Conservation (phyloP, 1,140 invertebrate species). For the Lycorma delicatula region DNA sequence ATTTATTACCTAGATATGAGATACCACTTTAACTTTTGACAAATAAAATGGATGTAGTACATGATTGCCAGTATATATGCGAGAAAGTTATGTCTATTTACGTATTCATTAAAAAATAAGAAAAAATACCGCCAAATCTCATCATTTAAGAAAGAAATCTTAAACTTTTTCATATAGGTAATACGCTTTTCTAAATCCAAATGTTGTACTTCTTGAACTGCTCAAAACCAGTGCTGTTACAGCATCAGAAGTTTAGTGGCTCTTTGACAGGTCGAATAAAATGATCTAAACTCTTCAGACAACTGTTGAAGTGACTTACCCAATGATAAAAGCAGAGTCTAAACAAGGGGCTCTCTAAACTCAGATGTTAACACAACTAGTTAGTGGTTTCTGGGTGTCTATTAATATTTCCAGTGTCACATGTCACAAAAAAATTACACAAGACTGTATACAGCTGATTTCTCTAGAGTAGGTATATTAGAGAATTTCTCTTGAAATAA, state of each 20-base stretch:
- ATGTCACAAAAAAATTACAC: background rate
- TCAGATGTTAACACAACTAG: background rate
- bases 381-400: background rate
- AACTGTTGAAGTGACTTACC: background rate
- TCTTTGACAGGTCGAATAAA: background rate
- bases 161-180: too few species aligned
- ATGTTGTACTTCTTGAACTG: too few species aligned
- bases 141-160: too few species aligned
- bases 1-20: too few species aligned
- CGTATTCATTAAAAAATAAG: too few species aligned
- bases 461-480: background rate
- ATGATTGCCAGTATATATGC: too few species aligned
- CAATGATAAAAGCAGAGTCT: background rate
- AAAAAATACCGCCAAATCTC: too few species aligned
- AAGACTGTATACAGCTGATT: background rate
- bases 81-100: too few species aligned
- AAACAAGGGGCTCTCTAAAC: background rate
- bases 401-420: background rate
- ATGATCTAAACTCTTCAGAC: background rate
- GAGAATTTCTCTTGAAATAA: background rate
- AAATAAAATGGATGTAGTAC: too few species aligned
- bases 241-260: background rate
- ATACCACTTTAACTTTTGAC: too few species aligned
- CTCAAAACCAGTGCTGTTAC: too few species aligned
- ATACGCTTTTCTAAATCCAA: too few species aligned